A percentile compares a stretch with the other conserved stretches of the same genome.
Evolutionary conservation across 2,888 invertebrate genomes (phyloP).

Genomic region (Epiperipatus broadwayi): DNA sequence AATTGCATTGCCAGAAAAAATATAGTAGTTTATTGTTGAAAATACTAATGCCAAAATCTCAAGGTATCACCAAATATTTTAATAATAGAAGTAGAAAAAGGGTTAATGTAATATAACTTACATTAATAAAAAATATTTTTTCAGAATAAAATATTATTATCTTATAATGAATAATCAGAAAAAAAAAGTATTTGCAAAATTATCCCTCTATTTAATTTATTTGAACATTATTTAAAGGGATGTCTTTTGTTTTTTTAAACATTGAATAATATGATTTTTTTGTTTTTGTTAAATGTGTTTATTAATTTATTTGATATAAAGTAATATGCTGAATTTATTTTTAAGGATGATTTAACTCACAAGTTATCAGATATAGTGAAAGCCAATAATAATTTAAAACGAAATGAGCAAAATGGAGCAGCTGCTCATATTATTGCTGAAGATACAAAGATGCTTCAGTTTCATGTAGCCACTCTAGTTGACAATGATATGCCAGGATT

Average conservation of each 20-base stretch:
- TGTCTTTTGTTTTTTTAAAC: background rate
- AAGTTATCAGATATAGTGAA: slow-evolving; percentile 97
- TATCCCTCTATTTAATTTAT: background rate
- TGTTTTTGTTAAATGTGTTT: background rate
- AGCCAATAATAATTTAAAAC: slow-evolving; percentile 79
- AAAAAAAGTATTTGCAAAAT: too few species aligned
- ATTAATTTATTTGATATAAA: background rate
- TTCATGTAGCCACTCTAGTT: slow-evolving; percentile 90
- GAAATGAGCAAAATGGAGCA: slow-evolving; percentile 88
- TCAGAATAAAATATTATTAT: too few species aligned
- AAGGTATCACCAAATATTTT: too few species aligned
- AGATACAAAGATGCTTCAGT: slow-evolving; percentile 92
- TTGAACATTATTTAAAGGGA: background rate
- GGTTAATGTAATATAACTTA: too few species aligned
- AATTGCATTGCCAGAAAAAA: too few species aligned
- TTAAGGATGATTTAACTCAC: slow-evolving; percentile 91
- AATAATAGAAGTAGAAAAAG: too few species aligned
- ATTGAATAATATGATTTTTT: background rate
- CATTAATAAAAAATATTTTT: too few species aligned
- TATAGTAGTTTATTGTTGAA: too few species aligned
- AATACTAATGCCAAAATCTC: too few species aligned
- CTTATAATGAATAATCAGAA: too few species aligned
- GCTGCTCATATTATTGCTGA: slow-evolving; percentile 93
- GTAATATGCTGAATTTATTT: slow-evolving; percentile 13
- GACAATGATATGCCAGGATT: slow-evolving; percentile 98